Conservation (phyloP, 2,797 vertebrate species). For the Leptatherina wallacei region DNA sequence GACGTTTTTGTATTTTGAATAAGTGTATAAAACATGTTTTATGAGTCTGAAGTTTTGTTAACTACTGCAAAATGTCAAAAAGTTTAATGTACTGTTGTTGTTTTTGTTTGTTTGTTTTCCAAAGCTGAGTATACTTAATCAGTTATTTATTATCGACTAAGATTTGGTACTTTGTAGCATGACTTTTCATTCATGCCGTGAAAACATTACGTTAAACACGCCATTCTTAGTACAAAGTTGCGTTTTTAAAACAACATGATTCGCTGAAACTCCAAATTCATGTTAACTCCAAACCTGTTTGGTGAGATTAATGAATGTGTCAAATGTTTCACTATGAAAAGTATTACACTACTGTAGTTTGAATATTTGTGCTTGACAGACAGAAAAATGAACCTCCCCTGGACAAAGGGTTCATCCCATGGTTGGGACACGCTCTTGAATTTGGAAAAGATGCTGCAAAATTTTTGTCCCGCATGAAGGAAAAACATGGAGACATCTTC, state of each 20-base stretch:
- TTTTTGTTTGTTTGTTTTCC: not conserved
- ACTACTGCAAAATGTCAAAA: not conserved
- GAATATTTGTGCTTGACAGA: conserved; percentile 66
- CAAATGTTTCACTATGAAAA: conserved; percentile 6
- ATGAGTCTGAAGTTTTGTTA: not conserved
- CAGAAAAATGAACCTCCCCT: conserved; percentile 87
- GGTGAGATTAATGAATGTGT: conserved; percentile 31
- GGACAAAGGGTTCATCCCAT: conserved; percentile 87
- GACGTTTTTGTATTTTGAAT: not conserved
- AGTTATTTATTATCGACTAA: not conserved
- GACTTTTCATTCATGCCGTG: not conserved
- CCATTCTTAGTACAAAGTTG: not conserved
- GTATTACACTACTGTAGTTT: not conserved
- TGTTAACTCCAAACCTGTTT: conserved; percentile 39
- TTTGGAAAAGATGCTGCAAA: conserved; percentile 87
- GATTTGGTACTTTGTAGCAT: too few relatives aligned
- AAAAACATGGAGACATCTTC: conserved; percentile 90
- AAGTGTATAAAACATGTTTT: not conserved
- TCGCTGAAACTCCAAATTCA: not conserved
- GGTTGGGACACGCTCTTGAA: conserved; percentile 89
- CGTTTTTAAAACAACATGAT: not conserved
- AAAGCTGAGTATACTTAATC: not conserved
- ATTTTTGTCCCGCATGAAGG: conserved; percentile 88
- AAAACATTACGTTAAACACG: not conserved
- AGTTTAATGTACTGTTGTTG: too few relatives aligned